A percentile compares a stretch with the other conserved stretches of the same genome.
phyloP scores from a whole-genome alignment of 1,140 invertebrate species.

The Phenacoccus solenopsis region DNA sequence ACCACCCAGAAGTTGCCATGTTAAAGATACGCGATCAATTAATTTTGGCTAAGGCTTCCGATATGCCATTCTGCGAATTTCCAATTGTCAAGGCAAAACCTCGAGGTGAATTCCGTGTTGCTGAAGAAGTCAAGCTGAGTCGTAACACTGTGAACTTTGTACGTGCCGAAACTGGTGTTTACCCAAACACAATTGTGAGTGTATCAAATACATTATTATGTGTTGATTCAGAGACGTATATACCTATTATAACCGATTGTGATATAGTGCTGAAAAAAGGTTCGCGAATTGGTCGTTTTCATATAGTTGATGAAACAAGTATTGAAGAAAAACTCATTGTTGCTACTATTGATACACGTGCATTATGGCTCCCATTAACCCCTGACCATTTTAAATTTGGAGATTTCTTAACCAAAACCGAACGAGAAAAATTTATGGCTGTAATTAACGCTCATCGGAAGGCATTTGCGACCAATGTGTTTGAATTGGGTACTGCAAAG shows the following conservation, averaged over 20 bases:
- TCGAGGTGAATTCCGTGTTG: background rate
- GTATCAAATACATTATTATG: no score
- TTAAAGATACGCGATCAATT: background rate
- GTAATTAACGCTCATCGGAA: background rate
- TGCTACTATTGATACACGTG: background rate
- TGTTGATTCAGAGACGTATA: no score
- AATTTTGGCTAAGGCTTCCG: background rate
- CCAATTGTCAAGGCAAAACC: background rate
- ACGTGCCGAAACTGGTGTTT: background rate
- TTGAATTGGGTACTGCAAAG: background rate
- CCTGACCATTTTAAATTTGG: background rate
- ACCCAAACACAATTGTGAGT: no score
- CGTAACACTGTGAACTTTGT: background rate
- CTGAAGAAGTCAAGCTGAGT: background rate
- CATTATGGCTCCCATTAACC: background rate
- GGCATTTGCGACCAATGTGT: background rate
- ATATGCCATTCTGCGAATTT: background rate
- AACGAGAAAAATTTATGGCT: background rate
- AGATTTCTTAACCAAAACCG: background rate
- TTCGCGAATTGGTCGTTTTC: no score
- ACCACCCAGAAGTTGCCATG: background rate
- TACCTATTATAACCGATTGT: no score
- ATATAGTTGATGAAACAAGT: no score
- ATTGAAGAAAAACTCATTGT: background rate
- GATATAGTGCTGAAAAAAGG: no score